Conservation (phyloP, 1,140 invertebrate species). For the Dendrolimus kikuchii region DNA sequence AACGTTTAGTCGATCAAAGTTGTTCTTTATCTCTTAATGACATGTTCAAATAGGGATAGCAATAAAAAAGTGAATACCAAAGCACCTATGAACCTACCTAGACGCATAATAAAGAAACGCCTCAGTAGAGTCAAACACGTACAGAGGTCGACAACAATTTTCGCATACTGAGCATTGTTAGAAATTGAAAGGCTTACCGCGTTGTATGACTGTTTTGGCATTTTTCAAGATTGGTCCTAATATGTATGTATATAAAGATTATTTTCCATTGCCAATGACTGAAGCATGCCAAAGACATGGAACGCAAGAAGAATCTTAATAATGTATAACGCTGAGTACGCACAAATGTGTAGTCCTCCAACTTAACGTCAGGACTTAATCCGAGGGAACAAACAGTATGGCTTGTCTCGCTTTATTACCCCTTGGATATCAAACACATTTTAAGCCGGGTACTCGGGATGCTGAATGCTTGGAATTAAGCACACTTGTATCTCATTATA, state of each 20-base stretch:
- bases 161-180: slow-evolving; percentile 38
- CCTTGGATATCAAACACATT: slow-evolving; percentile 1
- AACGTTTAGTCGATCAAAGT: no score
- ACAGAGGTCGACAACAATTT: slow-evolving; percentile 38
- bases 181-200: slow-evolving; percentile 36
- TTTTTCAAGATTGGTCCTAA: no score
- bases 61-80: slow-evolving; percentile 20
- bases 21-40: neutral
- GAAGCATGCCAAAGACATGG: slow-evolving; percentile 8
- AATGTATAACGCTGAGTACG: slow-evolving; percentile 23
- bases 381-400: slow-evolving; percentile 5
- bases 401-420: slow-evolving; percentile 11
- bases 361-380: slow-evolving; percentile 21
- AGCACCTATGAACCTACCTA: slow-evolving; percentile 11
- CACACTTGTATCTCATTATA: neutral
- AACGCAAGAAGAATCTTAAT: slow-evolving; percentile 32
- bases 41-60: slow-evolving; percentile 8
- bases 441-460: neutral
- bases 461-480: neutral
- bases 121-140: slow-evolving; percentile 23
- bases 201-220: slow-evolving; percentile 15
- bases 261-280: no score
- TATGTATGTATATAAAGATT: no score
- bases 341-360: slow-evolving; percentile 19
- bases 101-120: slow-evolving; percentile 14